Evolutionary conservation across 2,888 invertebrate genomes (phyloP).

Genomic region (Hydroisotoma schaefferi): DNA sequence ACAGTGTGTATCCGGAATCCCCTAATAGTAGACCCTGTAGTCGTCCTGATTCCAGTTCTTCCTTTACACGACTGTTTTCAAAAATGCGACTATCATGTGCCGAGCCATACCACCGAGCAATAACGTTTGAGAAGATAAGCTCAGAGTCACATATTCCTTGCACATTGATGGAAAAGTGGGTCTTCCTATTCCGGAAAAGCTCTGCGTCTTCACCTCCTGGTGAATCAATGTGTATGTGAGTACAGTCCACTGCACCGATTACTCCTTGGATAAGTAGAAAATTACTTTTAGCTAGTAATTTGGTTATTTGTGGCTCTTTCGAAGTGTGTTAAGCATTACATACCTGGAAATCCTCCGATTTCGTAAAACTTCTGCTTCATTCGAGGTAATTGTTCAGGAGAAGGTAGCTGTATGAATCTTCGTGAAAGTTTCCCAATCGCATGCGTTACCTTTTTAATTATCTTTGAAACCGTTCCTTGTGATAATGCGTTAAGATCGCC

Average conservation of each 20-base stretch:
- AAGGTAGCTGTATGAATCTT: constrained; percentile 14
- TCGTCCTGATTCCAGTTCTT: too few species aligned
- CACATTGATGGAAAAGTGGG: constrained; percentile 26
- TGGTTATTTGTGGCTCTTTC: too few species aligned
- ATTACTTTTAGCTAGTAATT: neutral
- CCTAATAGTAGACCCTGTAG: too few species aligned
- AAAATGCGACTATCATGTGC: constrained; percentile 26
- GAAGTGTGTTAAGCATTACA: too few species aligned
- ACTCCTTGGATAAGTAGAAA: constrained; percentile 11
- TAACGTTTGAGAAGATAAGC: constrained; percentile 20
- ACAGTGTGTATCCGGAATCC: constrained; percentile 19
- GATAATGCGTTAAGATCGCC: constrained; percentile 11
- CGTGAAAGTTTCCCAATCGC: constrained; percentile 4
- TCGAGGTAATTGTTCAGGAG: constrained; percentile 2
- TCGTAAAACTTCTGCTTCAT: constrained; percentile 9
- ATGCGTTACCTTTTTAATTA: constrained; percentile 16
- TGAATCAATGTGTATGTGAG: constrained; percentile 20
- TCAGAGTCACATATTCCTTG: constrained; percentile 25
- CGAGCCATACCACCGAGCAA: constrained; percentile 29
- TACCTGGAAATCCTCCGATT: constrained; percentile 23
- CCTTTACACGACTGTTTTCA: constrained; percentile 2
- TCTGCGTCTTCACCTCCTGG: too few species aligned
- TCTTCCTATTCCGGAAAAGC: too few species aligned
- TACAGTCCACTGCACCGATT: constrained; percentile 21
- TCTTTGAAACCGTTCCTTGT: constrained; percentile 17